A percentile compares a stretch with the other conserved stretches of the same genome.
Evolutionary conservation across 2,113 vertebrate species (phyloP).

Genomic region (Amphiprion percula): DNA sequence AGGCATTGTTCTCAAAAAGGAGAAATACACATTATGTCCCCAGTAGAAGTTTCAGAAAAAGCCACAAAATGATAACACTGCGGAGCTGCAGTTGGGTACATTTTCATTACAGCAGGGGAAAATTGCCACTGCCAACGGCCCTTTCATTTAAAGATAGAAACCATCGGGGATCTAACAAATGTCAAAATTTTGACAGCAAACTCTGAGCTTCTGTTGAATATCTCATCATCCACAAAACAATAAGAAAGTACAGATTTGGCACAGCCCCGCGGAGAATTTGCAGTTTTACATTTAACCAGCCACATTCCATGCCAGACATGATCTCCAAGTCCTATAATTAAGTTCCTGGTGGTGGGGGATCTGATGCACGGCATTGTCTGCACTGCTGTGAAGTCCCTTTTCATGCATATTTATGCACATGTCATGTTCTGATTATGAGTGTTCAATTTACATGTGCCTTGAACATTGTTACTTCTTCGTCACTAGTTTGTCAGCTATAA

Average conservation of each 20-base stretch:
- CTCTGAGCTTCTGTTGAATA: conserved; percentile 34
- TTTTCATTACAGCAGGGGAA: conserved; percentile 46
- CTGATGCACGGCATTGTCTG: background rate
- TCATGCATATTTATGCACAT: conserved; percentile 47
- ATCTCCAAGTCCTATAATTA: conserved; percentile 12
- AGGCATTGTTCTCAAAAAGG: conserved; percentile 15
- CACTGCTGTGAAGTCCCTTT: conserved; percentile 2
- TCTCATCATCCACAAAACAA: conserved; percentile 39
- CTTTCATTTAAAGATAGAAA: conserved; percentile 56
- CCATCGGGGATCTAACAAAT: conserved; percentile 43
- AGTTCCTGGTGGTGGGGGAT: background rate
- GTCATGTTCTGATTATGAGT: conserved; percentile 23
- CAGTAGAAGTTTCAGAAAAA: conserved; percentile 27
- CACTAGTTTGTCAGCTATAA: conserved; percentile 8
- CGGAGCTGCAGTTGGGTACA: conserved; percentile 29
- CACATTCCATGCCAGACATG: conserved; percentile 16
- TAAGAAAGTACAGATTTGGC: conserved; percentile 42
- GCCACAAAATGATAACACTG: conserved; percentile 29
- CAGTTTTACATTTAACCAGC: conserved; percentile 18
- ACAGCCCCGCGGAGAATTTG: conserved; percentile 21
- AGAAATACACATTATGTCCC: conserved; percentile 28
- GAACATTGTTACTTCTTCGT: background rate
- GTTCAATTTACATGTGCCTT: conserved; percentile 35
- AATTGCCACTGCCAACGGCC: conserved; percentile 38
- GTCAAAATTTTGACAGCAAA: conserved; percentile 40